Evolutionary conservation across 2,113 vertebrate genomes (phyloP).

Genomic region (Chloropsis hardwickii): DNA sequence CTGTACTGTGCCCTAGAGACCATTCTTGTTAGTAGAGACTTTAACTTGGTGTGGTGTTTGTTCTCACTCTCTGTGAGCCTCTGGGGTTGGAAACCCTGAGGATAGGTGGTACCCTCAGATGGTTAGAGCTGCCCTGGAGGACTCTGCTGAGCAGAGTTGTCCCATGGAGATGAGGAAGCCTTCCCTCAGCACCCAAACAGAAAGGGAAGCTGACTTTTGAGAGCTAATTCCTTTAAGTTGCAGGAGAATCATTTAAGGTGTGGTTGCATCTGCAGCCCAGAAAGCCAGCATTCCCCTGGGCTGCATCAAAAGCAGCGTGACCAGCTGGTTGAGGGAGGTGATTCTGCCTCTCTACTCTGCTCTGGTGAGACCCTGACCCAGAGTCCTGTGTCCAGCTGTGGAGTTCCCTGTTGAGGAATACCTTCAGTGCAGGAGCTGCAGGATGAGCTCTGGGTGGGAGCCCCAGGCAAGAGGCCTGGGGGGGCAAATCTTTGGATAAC

Average conservation of each 20-base stretch:
- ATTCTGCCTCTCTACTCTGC: background rate
- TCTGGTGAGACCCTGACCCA: background rate
- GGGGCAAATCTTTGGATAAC: no score
- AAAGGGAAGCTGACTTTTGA: background rate
- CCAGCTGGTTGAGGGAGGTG: background rate
- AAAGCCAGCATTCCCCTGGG: background rate
- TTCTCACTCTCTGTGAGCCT: background rate
- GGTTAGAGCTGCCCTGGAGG: background rate
- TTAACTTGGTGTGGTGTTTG: background rate
- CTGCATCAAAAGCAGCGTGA: background rate
- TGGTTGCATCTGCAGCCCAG: background rate
- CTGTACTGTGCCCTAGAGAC: accelerated
- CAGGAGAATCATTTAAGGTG: background rate
- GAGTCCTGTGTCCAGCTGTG: background rate
- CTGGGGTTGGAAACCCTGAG: background rate
- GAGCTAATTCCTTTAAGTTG: background rate
- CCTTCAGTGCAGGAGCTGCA: background rate
- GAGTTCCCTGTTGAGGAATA: background rate
- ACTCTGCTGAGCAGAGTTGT: background rate
- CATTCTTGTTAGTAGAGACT: background rate
- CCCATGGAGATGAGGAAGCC: background rate
- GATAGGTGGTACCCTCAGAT: background rate
- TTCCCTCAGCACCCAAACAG: background rate
- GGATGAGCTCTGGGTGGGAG: background rate
- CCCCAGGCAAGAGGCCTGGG: accelerated